Conservation (phyloP, 1,140 invertebrate species). For the Sitobion miscanthi region DNA sequence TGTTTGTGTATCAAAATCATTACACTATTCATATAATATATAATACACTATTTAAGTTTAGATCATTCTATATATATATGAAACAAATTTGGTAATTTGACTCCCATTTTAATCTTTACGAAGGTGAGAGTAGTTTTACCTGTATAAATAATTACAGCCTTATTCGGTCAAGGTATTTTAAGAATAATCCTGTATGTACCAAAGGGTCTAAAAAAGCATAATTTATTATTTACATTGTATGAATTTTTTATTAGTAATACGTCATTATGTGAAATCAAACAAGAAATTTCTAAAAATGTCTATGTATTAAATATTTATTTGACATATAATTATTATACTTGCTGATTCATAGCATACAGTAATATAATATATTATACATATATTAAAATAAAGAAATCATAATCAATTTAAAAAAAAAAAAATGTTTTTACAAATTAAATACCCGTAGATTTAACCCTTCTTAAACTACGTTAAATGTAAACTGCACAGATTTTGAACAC, state of each 20-base stretch:
- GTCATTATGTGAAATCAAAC: not conserved
- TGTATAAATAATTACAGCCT: not conserved
- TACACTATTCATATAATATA: not conserved
- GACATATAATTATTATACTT: not conserved
- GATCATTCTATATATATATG: not conserved
- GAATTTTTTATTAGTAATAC: not conserved
- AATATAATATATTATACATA: not conserved
- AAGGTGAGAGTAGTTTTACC: constrained; percentile 25
- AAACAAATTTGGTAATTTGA: not conserved
- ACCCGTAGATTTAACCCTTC: not conserved
- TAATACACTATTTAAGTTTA: not conserved
- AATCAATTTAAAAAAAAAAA: not conserved
- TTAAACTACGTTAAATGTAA: not conserved
- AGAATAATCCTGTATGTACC: not conserved
- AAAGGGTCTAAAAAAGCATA: not conserved
- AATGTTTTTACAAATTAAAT: not conserved
- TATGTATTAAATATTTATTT: not conserved
- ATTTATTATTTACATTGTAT: not conserved
- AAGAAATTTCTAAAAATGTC: not conserved
- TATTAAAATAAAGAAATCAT: not conserved
- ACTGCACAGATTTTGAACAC: no score
- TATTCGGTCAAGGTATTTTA: not conserved
- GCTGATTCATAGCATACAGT: not conserved
- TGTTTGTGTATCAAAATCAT: not conserved
- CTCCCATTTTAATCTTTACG: not conserved